Conservation (phyloP, 2,113 vertebrate species). For the Cichladusa arquata region DNA sequence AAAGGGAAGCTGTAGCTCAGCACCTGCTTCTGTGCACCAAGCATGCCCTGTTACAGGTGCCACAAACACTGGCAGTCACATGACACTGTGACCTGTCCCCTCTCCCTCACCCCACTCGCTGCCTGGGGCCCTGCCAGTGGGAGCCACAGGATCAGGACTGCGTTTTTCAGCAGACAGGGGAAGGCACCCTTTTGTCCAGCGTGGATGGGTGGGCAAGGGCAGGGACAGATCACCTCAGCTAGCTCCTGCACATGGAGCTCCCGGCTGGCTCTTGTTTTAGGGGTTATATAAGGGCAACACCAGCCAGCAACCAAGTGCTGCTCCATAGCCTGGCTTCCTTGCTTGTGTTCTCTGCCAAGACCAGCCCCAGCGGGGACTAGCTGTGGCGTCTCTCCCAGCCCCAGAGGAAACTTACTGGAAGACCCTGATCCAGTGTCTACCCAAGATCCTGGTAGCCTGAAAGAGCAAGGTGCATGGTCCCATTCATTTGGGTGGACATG, state of each 20-base stretch:
- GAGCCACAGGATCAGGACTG: background rate
- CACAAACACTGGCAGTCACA: background rate
- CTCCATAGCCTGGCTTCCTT: background rate
- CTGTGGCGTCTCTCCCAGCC: background rate
- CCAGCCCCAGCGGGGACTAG: background rate
- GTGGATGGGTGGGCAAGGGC: background rate
- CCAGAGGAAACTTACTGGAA: background rate
- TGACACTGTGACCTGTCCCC: background rate
- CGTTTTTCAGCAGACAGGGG: accelerated
- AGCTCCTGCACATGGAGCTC: background rate
- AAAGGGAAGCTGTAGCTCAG: background rate
- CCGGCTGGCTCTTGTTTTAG: background rate
- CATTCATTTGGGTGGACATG: background rate
- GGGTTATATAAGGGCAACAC: background rate
- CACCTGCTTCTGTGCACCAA: background rate
- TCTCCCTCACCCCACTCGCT: background rate
- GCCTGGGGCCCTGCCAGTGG: accelerated
- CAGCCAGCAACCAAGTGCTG: background rate
- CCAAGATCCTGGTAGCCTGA: background rate
- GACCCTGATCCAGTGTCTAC: background rate
- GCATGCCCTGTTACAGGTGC: accelerated
- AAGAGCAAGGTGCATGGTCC: background rate
- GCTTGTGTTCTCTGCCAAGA: background rate
- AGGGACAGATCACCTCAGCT: background rate
- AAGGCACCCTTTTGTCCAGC: background rate